Percentiles rank a stretch among this genome's conserved stretches.
Evolutionary conservation across 2,113 vertebrate species (phyloP).

Genomic region (Chrysemys picta): DNA sequence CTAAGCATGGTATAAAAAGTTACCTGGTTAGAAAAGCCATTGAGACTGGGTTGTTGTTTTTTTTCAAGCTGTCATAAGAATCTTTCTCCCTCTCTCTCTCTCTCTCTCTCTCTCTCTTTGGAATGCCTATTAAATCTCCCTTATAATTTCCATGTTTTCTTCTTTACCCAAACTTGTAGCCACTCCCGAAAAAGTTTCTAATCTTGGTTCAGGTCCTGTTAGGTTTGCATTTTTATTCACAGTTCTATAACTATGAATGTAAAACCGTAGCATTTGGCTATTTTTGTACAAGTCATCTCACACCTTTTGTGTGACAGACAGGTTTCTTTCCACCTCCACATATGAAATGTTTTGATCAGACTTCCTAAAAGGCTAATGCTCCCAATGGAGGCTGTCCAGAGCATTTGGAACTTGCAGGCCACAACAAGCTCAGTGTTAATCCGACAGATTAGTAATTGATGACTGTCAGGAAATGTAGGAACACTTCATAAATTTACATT

Average conservation of each 20-base stretch:
- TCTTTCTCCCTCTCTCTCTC: not conserved
- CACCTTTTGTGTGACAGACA: not conserved
- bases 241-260: not conserved
- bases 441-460: not conserved
- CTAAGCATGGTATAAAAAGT: not conserved
- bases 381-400: not conserved
- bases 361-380: not conserved
- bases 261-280: not conserved
- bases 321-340: not conserved
- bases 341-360: not conserved
- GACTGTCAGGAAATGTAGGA: not conserved
- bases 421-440: not conserved
- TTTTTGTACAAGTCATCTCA: not conserved
- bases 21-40: not conserved
- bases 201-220: conserved; percentile 50
- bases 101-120: not conserved
- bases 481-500: not conserved
- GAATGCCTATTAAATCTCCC: conserved; percentile 38
- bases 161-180: not conserved
- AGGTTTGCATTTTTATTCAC: conserved; percentile 44
- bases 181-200: not conserved
- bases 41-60: not conserved
- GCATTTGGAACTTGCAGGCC: not conserved
- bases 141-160: not conserved
- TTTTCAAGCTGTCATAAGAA: conserved; percentile 10